Evolutionary conservation across 2,113 vertebrate species (phyloP), one percentile per base, ranked within the genome.

Genomic region (Ceuthmochares aereus): DNA sequence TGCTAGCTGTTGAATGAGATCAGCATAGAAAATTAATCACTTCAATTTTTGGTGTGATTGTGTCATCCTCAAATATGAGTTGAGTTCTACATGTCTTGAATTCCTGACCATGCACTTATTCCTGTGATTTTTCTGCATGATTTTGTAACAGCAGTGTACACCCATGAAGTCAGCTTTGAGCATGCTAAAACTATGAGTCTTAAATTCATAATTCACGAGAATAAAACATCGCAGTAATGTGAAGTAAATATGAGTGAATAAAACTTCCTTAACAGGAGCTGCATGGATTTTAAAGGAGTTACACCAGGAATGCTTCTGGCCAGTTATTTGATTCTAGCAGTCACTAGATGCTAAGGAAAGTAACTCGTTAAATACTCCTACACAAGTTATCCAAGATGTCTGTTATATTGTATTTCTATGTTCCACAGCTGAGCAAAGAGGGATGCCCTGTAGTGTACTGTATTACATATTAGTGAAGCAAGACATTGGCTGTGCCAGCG

Each of bases 61-160:
- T 26, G 36, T 89, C 74, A 88, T 69, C 55, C 15, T 76, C 55
- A 90, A 76, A 92, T 94, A 51, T 30, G 54, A 2, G 13, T 64
- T 73, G 59, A 92, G 37, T 17, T 90, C 62, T 67, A 84, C 32
- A 7, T 87, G 68, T 92, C 86, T 94, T 91, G 95, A 93, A 97
- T 95, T 96, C 89, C 59, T 85, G 16, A 72, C 30, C 54, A 32
- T 34, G 51, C 29, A 36, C 26, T 47, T 84, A 10, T 12, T 59
- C 25, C 58, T 82, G 58, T 82, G 40, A 32, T 68, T 84, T 75
- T 89, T 87, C 66, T 52, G 23, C 18, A 22, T 56, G 32, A 43
- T 91, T 91, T 89, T 67, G 22, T 63, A 94, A 84, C 27, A 59
- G 17, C 17, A 47, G 37, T 29, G 36, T 67, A 51, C 74, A 67